A percentile compares a stretch with the other conserved stretches of the same genome.
These are phyloP conservation scores for Mythimna lalbum DNA, from an alignment of 2,888 invertebrate genomes.

Conservation along the genomic window DNA sequence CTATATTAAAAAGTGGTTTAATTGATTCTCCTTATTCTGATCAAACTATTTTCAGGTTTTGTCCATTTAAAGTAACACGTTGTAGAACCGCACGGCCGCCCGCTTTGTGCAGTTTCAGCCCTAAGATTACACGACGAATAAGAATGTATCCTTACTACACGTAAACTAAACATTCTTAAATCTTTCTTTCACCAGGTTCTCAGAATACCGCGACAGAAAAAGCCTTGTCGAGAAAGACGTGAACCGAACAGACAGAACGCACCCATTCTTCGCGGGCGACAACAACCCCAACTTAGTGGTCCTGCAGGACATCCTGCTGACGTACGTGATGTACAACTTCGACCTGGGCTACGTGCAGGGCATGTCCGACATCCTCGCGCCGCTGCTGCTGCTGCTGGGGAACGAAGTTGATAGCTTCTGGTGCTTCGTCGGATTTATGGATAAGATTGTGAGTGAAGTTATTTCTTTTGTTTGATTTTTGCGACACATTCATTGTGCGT, in stretches of 20 bases:
- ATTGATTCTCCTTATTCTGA: too few relatives aligned
- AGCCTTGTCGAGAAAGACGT: slow-evolving; percentile 99
- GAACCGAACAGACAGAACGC: slow-evolving; percentile 97
- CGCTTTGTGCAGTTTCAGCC: too few relatives aligned
- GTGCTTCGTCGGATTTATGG: slow-evolving; percentile 99
- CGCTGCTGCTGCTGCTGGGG: slow-evolving; percentile 96
- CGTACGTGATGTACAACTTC: slow-evolving; percentile 99
- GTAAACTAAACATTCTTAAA: not conserved
- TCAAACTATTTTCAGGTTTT: too few relatives aligned
- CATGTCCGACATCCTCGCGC: slow-evolving; percentile 99
- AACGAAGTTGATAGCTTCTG: slow-evolving; percentile 99
- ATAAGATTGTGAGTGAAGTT: slow-evolving; percentile 94
- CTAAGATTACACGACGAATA: too few relatives aligned
- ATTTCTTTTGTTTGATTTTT: too few relatives aligned
- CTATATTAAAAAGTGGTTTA: too few relatives aligned
- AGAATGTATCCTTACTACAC: not conserved
- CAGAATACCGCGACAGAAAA: slow-evolving; percentile 97
- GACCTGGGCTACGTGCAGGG: slow-evolving; percentile 99
- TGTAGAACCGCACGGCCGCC: too few relatives aligned
- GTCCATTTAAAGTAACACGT: too few relatives aligned
- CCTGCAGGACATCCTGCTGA: slow-evolving; percentile 98
- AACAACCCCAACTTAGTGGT: slow-evolving; percentile 96
- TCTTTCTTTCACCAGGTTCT: slow-evolving; percentile 89
- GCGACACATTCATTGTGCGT: too few relatives aligned
- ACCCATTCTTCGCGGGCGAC: slow-evolving; percentile 98